A percentile compares a stretch with the other conserved stretches of the same genome.
These are phyloP conservation scores for Aleiodes alternator DNA, from an alignment of 2,888 invertebrate species.

Conservation along the genomic window DNA sequence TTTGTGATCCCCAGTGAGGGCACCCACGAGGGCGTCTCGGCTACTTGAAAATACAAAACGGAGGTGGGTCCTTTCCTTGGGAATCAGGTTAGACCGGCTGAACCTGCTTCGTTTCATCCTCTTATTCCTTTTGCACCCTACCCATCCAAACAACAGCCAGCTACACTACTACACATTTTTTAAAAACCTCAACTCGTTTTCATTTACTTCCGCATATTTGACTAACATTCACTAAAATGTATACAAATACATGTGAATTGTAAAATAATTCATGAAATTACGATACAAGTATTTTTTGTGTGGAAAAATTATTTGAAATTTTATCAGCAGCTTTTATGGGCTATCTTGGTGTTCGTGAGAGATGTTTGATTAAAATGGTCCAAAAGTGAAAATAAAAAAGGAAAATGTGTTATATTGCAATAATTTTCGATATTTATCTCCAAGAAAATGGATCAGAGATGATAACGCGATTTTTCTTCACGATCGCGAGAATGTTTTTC, in stretches of 20 bases:
- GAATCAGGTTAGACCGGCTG: constrained; percentile 76
- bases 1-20: constrained; percentile 51
- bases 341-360: too few relatives aligned
- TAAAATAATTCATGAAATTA: too few relatives aligned
- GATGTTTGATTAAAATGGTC: too few relatives aligned
- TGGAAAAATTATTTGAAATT: too few relatives aligned
- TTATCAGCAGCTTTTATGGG: too few relatives aligned
- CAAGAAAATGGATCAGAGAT: background rate
- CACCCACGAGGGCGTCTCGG: constrained; percentile 69
- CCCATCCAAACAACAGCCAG: constrained; percentile 52
- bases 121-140: constrained; percentile 61
- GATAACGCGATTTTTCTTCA: background rate
- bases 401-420: too few relatives aligned
- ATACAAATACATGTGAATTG: too few relatives aligned
- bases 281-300: too few relatives aligned
- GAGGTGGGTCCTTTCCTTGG: constrained; percentile 73
- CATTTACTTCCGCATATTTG: constrained; percentile 46
- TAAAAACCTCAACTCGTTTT: constrained; percentile 41
- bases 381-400: too few relatives aligned
- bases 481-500: background rate
- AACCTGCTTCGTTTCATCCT: constrained; percentile 72
- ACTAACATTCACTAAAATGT: constrained; percentile 18
- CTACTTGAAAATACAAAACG: constrained; percentile 73
- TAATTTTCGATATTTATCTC: too few relatives aligned
- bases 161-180: constrained; percentile 31